Conservation (phyloP, 2,797 vertebrate genomes). For the Xiphorhynchus erythropygius region DNA sequence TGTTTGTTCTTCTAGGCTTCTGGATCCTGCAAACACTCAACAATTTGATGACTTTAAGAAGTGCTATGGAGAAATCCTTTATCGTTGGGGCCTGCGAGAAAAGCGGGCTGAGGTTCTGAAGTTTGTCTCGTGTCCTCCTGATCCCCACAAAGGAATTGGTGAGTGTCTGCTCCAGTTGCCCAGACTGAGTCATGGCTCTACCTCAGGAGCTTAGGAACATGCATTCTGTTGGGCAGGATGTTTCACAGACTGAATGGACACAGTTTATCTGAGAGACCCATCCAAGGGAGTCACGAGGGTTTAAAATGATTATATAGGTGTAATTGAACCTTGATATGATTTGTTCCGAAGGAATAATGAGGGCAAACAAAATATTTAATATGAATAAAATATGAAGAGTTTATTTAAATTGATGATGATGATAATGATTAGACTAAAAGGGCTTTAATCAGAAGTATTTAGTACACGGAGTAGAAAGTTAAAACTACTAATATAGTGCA, state of each 20-base stretch:
- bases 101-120: slow-evolving; percentile 95
- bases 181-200: not conserved
- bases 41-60: slow-evolving; percentile 99
- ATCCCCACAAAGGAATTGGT: slow-evolving; percentile 96
- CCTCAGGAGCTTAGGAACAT: rapidly evolving
- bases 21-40: slow-evolving; percentile 90
- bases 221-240: not conserved
- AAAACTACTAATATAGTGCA: not conserved
- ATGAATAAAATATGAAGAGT: not conserved
- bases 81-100: slow-evolving; percentile 94
- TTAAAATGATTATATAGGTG: not conserved
- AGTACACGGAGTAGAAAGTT: not conserved
- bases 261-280: not conserved
- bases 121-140: slow-evolving; percentile 92
- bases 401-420: not conserved
- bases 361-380: not conserved
- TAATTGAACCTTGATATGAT: not conserved
- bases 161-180: slow-evolving; percentile 13
- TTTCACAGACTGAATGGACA: not conserved
- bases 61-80: slow-evolving; percentile 93
- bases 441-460: not conserved
- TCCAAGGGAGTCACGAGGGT: not conserved
- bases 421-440: not conserved
- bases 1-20: slow-evolving; percentile 76
- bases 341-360: not conserved